These are phyloP conservation scores for Gracilinanus agilis DNA, from an alignment of 2,113 vertebrate species.

Conservation along the genomic window DNA sequence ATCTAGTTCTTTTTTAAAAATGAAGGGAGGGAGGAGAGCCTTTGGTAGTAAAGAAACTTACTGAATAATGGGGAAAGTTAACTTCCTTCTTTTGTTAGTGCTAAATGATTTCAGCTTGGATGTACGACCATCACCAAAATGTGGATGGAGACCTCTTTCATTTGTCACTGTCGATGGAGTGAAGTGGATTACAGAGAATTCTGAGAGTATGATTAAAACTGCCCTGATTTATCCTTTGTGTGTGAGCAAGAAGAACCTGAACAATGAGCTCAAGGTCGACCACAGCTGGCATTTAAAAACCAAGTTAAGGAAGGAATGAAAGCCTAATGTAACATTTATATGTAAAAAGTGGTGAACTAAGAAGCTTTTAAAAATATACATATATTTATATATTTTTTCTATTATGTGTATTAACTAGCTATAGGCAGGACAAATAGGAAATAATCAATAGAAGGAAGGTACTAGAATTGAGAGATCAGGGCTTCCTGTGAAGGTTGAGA, in stretches of 20 bases:
- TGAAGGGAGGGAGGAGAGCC: fast-evolving
- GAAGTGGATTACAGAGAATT: background rate
- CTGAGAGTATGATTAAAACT: background rate
- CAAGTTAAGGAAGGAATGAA: constrained; percentile 54
- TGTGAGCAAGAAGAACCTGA: constrained; percentile 6
- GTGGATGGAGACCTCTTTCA: fast-evolving
- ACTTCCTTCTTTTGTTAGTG: background rate
- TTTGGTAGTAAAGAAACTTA: constrained; percentile 25
- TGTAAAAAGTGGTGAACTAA: constrained; percentile 10
- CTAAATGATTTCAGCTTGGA: background rate
- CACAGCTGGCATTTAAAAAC: constrained; percentile 31
- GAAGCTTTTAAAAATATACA: constrained; percentile 18
- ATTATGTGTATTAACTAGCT: background rate
- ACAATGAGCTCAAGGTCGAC: constrained; percentile 40
- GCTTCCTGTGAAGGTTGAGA: background rate
- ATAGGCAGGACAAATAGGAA: background rate
- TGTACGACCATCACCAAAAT: fast-evolving
- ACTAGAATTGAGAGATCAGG: background rate
- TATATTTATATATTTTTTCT: too few relatives aligned
- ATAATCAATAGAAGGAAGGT: background rate
- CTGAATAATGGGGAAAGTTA: background rate
- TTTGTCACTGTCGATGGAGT: constrained; percentile 39
- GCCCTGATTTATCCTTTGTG: constrained; percentile 45
- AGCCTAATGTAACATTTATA: constrained; percentile 24
- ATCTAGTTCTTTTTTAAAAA: background rate